phyloP scores from a whole-genome alignment of 2,888 invertebrate species.

The Orthosia cruda region DNA sequence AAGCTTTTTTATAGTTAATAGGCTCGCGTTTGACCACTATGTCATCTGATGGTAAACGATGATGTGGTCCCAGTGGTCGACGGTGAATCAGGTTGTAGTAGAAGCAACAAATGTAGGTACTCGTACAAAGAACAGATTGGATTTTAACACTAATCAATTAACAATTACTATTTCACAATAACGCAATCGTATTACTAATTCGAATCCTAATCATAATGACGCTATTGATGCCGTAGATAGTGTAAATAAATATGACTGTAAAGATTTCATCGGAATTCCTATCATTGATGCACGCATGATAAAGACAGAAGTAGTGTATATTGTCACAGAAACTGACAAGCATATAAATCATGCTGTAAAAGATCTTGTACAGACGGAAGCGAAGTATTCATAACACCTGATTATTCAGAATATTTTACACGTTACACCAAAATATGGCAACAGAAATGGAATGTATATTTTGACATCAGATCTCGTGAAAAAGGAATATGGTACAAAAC shows the following conservation, averaged over 20 bases:
- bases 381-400: too few relatives aligned
- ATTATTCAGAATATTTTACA: too few relatives aligned
- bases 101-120: not conserved
- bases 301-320: not conserved
- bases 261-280: slow-evolving; percentile 17
- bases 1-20: not conserved
- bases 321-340: too few relatives aligned
- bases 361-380: too few relatives aligned
- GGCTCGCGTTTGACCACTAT: too few relatives aligned
- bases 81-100: not conserved
- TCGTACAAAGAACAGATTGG: not conserved
- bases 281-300: not conserved
- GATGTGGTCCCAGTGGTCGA: too few relatives aligned
- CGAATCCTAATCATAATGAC: not conserved
- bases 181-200: slow-evolving; percentile 17
- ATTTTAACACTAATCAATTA: not conserved
- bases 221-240: slow-evolving; percentile 3
- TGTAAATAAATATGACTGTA: not conserved
- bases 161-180: slow-evolving; percentile 10
- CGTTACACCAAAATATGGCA: too few relatives aligned
- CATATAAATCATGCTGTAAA: too few relatives aligned
- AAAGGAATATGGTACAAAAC: too few relatives aligned
- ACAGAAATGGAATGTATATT: too few relatives aligned
- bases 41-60: too few relatives aligned
- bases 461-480: too few relatives aligned